Conservation (phyloP, 2,797 vertebrate species). For the Parauchenoglanis punctatus region DNA sequence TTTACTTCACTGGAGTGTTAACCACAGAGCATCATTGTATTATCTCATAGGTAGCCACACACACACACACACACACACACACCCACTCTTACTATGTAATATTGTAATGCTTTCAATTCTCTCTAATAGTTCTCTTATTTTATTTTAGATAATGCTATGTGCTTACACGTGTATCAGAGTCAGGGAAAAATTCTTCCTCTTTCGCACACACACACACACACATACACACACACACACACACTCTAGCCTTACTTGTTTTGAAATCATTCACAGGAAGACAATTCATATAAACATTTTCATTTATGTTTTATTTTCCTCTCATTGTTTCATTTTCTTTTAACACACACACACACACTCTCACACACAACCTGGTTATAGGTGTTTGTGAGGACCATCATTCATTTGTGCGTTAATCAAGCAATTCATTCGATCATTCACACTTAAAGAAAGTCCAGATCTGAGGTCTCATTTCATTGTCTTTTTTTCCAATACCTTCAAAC, state of each 20-base stretch:
- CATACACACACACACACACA: constrained; percentile 5
- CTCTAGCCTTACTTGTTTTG: not conserved
- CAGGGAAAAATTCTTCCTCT: constrained; percentile 32
- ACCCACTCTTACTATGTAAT: not conserved
- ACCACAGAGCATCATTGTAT: not conserved
- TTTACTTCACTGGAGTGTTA: not conserved
- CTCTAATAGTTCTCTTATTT: constrained; percentile 27
- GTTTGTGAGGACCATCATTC: not conserved
- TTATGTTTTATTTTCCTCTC: not conserved
- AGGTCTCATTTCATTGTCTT: not conserved
- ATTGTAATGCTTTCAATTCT: constrained; percentile 27
- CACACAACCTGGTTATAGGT: not conserved
- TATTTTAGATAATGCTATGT: constrained; percentile 1
- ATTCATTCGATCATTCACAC: not conserved
- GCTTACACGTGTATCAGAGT: not conserved
- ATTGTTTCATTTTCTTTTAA: not conserved
- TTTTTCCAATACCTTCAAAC: not conserved
- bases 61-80: not conserved
- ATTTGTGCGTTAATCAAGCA: not conserved
- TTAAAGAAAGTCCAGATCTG: not conserved
- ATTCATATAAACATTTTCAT: not conserved
- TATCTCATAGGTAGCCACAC: not conserved
- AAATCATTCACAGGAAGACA: not conserved
- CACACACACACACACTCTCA: not conserved
- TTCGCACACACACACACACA: constrained; percentile 8